Conservation (phyloP, 2,888 invertebrate genomes). For the Epinotia ramella region DNA sequence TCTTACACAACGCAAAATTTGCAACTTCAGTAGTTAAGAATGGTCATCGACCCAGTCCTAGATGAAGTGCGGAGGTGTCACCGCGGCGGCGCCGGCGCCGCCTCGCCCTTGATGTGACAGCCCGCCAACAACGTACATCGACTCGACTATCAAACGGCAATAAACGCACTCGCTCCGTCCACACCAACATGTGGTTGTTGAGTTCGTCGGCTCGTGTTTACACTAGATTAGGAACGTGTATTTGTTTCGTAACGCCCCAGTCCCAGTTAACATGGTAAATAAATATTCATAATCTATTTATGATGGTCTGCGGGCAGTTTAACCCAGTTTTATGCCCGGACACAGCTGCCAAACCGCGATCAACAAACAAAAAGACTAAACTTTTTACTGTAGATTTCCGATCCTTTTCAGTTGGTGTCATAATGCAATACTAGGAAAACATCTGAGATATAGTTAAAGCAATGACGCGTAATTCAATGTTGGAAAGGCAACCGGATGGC, state of each 20-base stretch:
- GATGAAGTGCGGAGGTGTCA: not conserved
- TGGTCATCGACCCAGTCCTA: conserved; percentile 15
- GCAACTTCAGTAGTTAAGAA: not conserved
- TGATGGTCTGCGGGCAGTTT: conserved; percentile 35
- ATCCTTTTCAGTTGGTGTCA: not conserved
- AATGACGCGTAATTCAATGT: too few species aligned
- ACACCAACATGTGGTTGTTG: conserved; percentile 15
- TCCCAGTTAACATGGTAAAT: conserved; percentile 31
- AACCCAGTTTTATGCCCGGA: conserved; percentile 33
- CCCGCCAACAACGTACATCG: conserved; percentile 9
- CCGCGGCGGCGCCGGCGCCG: conserved; percentile 10
- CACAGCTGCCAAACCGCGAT: conserved; percentile 36
- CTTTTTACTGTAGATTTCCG: conserved; percentile 22
- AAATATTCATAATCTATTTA: conserved; percentile 42
- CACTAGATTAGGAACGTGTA: conserved; percentile 16
- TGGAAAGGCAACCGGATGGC: too few species aligned
- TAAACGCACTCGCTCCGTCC: conserved; percentile 17
- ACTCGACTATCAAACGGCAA: conserved; percentile 21
- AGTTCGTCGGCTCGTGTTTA: conserved; percentile 24
- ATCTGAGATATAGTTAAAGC: too few species aligned
- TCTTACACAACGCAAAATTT: too few species aligned
- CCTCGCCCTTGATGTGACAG: conserved; percentile 1
- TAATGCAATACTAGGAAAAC: not conserved
- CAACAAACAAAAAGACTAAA: conserved; percentile 18
- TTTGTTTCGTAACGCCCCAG: conserved; percentile 24